Evolutionary conservation across 2,888 invertebrate species (phyloP).

Genomic region (Erebia palarica): DNA sequence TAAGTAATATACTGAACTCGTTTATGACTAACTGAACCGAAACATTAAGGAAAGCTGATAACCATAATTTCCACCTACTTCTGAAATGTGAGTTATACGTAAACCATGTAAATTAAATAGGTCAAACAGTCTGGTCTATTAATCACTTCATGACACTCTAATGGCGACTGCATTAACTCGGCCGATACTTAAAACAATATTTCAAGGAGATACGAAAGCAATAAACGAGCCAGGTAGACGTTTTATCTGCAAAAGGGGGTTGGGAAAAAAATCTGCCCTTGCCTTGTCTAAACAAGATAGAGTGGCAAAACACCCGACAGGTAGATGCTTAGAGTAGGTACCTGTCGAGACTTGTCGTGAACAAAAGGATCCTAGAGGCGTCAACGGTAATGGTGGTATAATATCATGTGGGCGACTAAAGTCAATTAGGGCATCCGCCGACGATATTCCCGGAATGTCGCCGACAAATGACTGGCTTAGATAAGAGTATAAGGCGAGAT

Average conservation of each 20-base stretch:
- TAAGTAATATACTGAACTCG: too few relatives aligned
- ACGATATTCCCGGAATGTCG: constrained; percentile 79
- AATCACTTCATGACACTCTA: constrained; percentile 54
- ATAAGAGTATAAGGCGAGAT: constrained; percentile 68
- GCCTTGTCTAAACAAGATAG: constrained; percentile 50
- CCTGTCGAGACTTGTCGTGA: constrained; percentile 68
- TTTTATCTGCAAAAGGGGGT: constrained; percentile 44
- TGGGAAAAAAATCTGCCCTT: constrained; percentile 46
- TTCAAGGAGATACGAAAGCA: constrained; percentile 53
- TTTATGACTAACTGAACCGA: neutral
- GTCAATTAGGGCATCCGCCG: constrained; percentile 81
- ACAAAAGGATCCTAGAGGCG: constrained; percentile 77
- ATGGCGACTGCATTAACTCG: constrained; percentile 62
- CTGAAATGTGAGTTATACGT: too few relatives aligned
- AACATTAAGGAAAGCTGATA: neutral
- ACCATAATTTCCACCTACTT: constrained; percentile 17
- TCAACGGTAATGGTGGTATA: constrained; percentile 70
- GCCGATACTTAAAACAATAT: constrained; percentile 58
- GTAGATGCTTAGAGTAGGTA: constrained; percentile 63
- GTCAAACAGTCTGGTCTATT: constrained; percentile 28
- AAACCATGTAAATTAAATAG: constrained; percentile 18
- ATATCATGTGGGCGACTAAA: constrained; percentile 78
- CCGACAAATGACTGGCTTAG: constrained; percentile 74
- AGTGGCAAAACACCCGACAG: constrained; percentile 50
- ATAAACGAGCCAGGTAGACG: constrained; percentile 62